Percentiles rank a stretch among this genome's conserved stretches.
Conservation (phyloP, 2,113 vertebrate species). For the Neodontobutis hainanensis region DNA sequence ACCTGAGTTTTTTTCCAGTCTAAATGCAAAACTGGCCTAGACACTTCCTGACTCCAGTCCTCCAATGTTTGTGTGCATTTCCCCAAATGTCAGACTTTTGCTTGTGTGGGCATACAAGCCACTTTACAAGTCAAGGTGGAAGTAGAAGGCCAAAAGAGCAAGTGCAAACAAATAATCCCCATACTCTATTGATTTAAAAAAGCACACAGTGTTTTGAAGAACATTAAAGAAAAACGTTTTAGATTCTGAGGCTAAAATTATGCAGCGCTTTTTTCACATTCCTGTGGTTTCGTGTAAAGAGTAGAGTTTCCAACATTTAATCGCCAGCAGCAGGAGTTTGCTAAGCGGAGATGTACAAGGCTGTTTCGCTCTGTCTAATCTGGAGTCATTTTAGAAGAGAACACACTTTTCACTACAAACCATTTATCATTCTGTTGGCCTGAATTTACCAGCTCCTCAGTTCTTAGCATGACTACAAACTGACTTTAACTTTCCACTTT, state of each 20-base stretch:
- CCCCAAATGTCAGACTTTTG: not conserved
- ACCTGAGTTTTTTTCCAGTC: too few relatives aligned
- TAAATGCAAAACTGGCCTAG: not conserved
- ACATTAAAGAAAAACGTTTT: not conserved
- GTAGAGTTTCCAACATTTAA: not conserved
- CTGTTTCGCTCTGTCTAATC: not conserved
- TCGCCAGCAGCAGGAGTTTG: not conserved
- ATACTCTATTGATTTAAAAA: not conserved
- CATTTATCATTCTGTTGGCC: not conserved
- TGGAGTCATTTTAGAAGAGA: not conserved
- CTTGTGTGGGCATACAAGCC: not conserved
- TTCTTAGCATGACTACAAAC: not conserved
- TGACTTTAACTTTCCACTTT: not conserved
- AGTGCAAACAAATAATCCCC: not conserved
- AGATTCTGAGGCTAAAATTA: slow-evolving; percentile 2
- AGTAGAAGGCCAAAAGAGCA: not conserved
- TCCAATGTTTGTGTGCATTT: not conserved
- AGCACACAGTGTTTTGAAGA: not conserved
- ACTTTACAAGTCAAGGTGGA: not conserved
- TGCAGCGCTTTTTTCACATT: slow-evolving; percentile 1
- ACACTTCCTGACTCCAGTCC: not conserved
- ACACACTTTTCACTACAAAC: not conserved
- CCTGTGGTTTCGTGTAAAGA: not conserved
- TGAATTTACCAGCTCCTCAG: not conserved
- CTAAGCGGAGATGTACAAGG: not conserved